Conservation (phyloP, 1,140 invertebrate species). For the Diachasma alloeum region DNA sequence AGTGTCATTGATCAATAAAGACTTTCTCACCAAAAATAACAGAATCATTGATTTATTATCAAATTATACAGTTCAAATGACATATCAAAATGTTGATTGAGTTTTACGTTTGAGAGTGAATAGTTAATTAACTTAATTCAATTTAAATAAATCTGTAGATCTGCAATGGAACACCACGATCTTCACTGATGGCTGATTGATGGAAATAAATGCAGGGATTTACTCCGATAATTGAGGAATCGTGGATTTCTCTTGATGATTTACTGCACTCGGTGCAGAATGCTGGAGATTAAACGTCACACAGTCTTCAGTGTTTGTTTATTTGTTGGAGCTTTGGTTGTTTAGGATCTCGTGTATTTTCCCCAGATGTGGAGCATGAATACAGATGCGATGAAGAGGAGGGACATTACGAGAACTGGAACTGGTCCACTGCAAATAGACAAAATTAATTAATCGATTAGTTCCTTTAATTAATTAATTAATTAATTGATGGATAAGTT, state of each 20-base stretch:
- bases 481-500: background rate
- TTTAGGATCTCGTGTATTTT: slow-evolving; percentile 95
- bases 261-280: background rate
- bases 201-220: background rate
- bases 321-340: background rate
- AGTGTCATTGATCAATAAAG: background rate
- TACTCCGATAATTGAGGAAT: background rate
- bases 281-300: background rate
- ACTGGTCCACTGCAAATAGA: slow-evolving; percentile 90
- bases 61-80: background rate
- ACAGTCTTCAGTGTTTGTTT: background rate
- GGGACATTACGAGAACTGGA: slow-evolving; percentile 98
- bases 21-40: background rate
- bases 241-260: background rate
- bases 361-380: slow-evolving; percentile 99
- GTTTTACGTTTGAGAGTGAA: background rate
- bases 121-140: background rate
- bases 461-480: no score
- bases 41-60: slow-evolving; percentile 1
- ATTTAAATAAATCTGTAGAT: background rate
- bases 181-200: background rate
- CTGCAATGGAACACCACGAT: background rate
- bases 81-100: background rate
- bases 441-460: slow-evolving; percentile 30
- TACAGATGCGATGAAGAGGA: slow-evolving; percentile 98